These are phyloP conservation scores for Kryphioiulus occultus DNA, from an alignment of 2,888 invertebrate species.

Conservation along the genomic window DNA sequence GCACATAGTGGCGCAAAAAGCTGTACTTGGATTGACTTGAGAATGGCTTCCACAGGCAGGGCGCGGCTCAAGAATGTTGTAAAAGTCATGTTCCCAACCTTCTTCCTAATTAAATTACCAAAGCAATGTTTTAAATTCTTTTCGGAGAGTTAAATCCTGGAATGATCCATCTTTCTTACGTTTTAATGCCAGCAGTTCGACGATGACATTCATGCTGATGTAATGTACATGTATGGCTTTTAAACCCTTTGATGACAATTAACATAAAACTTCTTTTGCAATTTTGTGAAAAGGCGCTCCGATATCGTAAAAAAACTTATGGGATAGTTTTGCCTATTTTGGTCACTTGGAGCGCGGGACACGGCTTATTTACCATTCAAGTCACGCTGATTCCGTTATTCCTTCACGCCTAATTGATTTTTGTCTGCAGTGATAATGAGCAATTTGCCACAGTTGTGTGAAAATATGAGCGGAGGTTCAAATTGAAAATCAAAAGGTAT, in stretches of 20 bases:
- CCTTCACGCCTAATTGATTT: conserved; percentile 14
- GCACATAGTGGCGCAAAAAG: not conserved
- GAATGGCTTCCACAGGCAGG: too few relatives aligned
- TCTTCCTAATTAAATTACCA: too few relatives aligned
- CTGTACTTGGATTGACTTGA: not conserved
- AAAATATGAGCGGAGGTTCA: not conserved
- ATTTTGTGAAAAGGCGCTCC: not conserved
- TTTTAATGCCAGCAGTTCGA: too few relatives aligned
- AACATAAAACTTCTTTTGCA: not conserved
- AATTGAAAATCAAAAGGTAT: not conserved
- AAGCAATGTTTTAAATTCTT: too few relatives aligned
- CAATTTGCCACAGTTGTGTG: not conserved
- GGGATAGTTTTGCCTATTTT: not conserved
- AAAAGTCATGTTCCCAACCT: too few relatives aligned
- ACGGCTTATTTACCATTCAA: not conserved
- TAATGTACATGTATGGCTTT: not conserved
- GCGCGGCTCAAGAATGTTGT: too few relatives aligned
- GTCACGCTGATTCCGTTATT: not conserved
- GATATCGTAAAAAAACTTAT: not conserved
- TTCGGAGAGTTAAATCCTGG: too few relatives aligned
- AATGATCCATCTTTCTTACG: too few relatives aligned
- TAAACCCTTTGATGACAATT: not conserved
- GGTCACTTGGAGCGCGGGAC: not conserved
- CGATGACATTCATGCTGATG: not conserved
- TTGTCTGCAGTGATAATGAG: not conserved